Base-by-base conservation (phyloP, 2,113 vertebrate species). In the Campylorhamphus procurvoides region DNA sequence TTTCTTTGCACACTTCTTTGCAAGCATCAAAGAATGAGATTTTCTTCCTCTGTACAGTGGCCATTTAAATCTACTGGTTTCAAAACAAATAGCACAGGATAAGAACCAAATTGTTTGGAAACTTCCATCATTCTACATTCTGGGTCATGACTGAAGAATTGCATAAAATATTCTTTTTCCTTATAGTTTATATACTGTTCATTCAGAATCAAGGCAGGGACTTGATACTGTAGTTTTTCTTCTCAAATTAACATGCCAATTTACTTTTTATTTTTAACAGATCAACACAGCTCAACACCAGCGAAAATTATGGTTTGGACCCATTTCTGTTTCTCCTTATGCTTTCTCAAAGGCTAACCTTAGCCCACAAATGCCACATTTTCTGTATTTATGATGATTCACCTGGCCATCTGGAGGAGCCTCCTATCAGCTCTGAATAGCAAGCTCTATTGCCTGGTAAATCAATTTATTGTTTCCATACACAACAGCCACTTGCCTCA, bases 351-450 rank as follows among this genome's bases (percentile, higher is more conserved):
- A 83, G 28, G 40, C 39, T 49, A 79, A 58, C 44, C 12, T 33
- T 59, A 55, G 44, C 50, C 39, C 22, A 59, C 0, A 3, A 33
- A 22, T 33, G 28, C 35, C 56, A 28, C 1, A 0, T 46, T 60
- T 64, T n/a, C 44, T 75, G 44, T 50, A 52, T 59, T 83, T 58
- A 35, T 83, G 33, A 39, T 35, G 39, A 73, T 59, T 42, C 49
- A 42, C 7, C 53, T 90, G 19, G 37, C 66, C 59, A 31, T 22
- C 35, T 69, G 62, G 22, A 74, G 23, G 12, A 59, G 12, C 31
- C n/a, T 47, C 31, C n/a, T 47, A 28, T 23, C 10, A 42, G 44
- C 44, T 87, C 67, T 69, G 35, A 42, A 25, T 12, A 49, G 60
- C 42, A 74, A 63, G 31, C 27, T 79, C 12, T 64, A 2, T 49